phyloP scores from a whole-genome alignment of 37 sponge, comb jelly and placozoan species.

The Chondrilla cf. caribensis region DNA sequence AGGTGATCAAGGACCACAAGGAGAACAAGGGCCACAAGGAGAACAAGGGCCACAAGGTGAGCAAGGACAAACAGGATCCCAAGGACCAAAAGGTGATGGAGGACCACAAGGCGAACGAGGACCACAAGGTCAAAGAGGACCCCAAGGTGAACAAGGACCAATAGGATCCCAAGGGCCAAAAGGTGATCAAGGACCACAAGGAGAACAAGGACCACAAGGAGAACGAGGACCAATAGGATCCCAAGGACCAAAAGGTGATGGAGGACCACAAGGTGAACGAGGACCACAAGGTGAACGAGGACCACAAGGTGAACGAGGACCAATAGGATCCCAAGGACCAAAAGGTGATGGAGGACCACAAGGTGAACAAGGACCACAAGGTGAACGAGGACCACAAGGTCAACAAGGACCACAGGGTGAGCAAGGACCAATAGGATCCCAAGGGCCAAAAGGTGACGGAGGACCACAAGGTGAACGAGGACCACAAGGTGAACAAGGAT shows the following conservation, averaged over 20 bases:
- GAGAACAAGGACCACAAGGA: background rate
- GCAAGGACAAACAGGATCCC: background rate
- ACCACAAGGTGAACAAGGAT: background rate
- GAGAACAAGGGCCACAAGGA: conserved; percentile 6
- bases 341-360: background rate
- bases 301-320: background rate
- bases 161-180: background rate
- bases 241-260: background rate
- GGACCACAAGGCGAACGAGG: background rate
- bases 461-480: background rate
- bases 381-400: conserved; percentile 3
- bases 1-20: background rate
- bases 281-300: background rate
- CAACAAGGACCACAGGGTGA: background rate
- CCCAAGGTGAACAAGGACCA: background rate
- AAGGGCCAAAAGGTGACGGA: background rate
- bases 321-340: background rate
- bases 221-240: background rate
- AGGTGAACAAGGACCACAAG: background rate
- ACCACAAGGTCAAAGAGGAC: background rate
- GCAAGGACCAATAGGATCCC: conserved; percentile 9
- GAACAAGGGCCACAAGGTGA: background rate
- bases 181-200: background rate
- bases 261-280: background rate
- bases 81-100: background rate